Percentiles rank a stretch among this genome's conserved stretches.
Conservation (phyloP, 2,113 vertebrate genomes). For the Clupea harengus region DNA sequence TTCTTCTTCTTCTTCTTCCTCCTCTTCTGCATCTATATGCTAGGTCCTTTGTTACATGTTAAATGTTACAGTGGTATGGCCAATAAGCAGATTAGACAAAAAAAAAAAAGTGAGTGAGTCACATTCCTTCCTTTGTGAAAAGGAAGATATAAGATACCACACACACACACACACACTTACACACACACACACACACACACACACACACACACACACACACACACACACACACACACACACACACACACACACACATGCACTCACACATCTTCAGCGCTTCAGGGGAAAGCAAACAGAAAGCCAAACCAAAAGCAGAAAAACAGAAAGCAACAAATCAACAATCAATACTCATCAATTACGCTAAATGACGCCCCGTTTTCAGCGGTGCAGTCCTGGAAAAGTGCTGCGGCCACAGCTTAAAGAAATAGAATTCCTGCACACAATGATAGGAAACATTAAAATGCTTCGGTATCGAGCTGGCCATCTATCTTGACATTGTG, state of each 20-base stretch:
- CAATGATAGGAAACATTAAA: slow-evolving; percentile 67
- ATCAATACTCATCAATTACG: slow-evolving; percentile 40
- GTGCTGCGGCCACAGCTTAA: slow-evolving; percentile 24
- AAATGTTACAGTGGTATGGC: background rate
- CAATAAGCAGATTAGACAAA: background rate
- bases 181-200: too few relatives aligned
- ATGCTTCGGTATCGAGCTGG: slow-evolving; percentile 50
- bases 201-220: too few relatives aligned
- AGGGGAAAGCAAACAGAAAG: background rate
- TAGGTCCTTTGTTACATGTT: background rate
- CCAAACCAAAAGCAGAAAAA: background rate
- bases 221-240: too few relatives aligned
- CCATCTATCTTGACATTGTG: slow-evolving; percentile 50
- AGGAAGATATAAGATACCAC: background rate
- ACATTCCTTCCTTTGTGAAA: background rate
- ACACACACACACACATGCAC: too few relatives aligned
- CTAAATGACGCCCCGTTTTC: slow-evolving; percentile 33
- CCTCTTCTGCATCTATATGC: background rate
- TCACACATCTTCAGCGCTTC: background rate
- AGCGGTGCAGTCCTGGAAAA: slow-evolving; percentile 44
- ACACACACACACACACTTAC: too few relatives aligned
- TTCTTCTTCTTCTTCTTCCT: too few relatives aligned
- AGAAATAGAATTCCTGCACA: slow-evolving; percentile 46
- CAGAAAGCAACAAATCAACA: slow-evolving; percentile 30
- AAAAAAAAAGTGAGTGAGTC: background rate